Conservation (phyloP, 1,140 invertebrate genomes). For the Ceratosolen solmsi region DNA sequence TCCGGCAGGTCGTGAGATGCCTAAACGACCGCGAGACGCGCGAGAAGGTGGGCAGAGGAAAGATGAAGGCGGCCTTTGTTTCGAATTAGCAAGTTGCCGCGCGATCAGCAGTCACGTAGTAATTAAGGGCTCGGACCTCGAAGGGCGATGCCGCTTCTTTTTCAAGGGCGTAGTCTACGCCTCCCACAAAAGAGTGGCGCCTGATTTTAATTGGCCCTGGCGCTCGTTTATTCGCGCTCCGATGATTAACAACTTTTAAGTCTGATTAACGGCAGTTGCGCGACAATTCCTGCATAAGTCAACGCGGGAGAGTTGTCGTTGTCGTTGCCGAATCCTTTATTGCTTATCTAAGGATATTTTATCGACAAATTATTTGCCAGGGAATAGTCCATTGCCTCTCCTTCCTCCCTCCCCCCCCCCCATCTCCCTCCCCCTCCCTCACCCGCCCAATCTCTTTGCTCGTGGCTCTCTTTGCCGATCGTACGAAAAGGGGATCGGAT, state of each 20-base stretch:
- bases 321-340: no score
- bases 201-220: conserved; percentile 47
- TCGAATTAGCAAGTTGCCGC: conserved; percentile 32
- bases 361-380: no score
- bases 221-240: conserved; percentile 37
- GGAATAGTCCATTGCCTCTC: no score
- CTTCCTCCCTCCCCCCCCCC: no score
- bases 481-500: no score
- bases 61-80: conserved; percentile 39
- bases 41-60: conserved; percentile 28
- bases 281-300: neutral
- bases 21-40: conserved; percentile 31
- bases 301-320: no score
- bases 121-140: conserved; percentile 39
- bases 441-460: neutral
- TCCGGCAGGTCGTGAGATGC: neutral
- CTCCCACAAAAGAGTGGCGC: conserved; percentile 35
- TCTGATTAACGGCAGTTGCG: conserved; percentile 38
- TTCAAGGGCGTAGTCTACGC: conserved; percentile 26
- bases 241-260: conserved; percentile 47
- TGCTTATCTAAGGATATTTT: no score
- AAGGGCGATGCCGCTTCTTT: conserved; percentile 33
- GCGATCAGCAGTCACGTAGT: conserved; percentile 50
- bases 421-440: neutral
- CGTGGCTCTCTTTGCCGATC: neutral